Conservation (phyloP, 2,113 vertebrate genomes). For the Copsychus sechellarum region DNA sequence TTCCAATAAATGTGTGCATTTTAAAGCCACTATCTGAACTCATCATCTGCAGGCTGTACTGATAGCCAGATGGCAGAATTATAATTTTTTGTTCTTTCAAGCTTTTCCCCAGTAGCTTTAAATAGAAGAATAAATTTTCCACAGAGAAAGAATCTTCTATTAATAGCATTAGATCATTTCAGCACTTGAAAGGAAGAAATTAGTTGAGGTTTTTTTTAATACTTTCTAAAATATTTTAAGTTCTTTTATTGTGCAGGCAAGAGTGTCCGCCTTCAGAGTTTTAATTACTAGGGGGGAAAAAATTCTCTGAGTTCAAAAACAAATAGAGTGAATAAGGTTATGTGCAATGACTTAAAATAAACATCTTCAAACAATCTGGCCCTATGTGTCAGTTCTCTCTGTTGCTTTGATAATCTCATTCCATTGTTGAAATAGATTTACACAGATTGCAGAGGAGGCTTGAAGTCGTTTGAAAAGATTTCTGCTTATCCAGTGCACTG, state of each 20-base stretch:
- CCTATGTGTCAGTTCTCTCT: slow-evolving; percentile 33
- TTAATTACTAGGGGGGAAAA: background rate
- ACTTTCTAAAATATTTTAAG: background rate
- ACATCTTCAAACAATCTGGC: slow-evolving; percentile 54
- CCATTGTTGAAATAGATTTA: slow-evolving; percentile 9
- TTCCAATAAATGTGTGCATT: slow-evolving; percentile 25
- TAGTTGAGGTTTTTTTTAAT: slow-evolving; percentile 12
- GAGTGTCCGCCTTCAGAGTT: background rate
- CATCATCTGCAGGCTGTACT: slow-evolving; percentile 19
- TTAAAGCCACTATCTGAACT: background rate
- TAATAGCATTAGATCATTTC: slow-evolving; percentile 60
- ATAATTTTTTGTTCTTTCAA: slow-evolving; percentile 22
- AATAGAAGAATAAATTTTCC: slow-evolving; percentile 56
- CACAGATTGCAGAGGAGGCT: slow-evolving; percentile 19
- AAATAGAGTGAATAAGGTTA: slow-evolving; percentile 33
- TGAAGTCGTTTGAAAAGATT: slow-evolving; percentile 6
- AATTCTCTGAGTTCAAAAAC: background rate
- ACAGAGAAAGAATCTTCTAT: slow-evolving; percentile 28
- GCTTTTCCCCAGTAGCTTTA: slow-evolving; percentile 27
- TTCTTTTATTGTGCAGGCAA: slow-evolving; percentile 15
- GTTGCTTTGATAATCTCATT: slow-evolving; percentile 49
- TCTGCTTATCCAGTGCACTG: background rate
- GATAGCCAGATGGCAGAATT: slow-evolving; percentile 14
- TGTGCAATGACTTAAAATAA: slow-evolving; percentile 57
- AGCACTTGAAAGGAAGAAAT: slow-evolving; percentile 60